Base-by-base conservation (phyloP, 2,888 invertebrate genomes). In the Ptilodon capucinus region DNA sequence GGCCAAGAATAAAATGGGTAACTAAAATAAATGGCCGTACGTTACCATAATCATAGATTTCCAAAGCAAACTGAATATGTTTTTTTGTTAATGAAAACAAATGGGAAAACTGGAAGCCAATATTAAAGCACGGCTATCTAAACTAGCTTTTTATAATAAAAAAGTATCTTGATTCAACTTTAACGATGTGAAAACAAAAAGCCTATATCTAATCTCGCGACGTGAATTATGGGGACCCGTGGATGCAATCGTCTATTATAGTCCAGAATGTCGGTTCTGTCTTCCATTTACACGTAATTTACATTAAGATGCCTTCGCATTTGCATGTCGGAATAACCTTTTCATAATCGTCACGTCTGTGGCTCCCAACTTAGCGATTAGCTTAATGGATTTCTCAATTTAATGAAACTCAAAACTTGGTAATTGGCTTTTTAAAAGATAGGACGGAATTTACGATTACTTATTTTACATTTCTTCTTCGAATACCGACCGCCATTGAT, bases 1-100 rank as follows among this genome's bases (percentile, higher is more conserved):
- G 81, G 82, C 86, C 84, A 83, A 82, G 85, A 88, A 86, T 88
- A 84, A 88, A 88, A 86, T 84, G 84, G 83, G 81, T 86, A 89
- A 87, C 88, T 85, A 83, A 88, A 90, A 90, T 87, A 78, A 84
- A 88, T 87, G 79, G 79, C 73, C 75, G 63, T 74, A 78, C 76
- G 84, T 83, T 81, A 80, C 81, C 81, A 81, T 84, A 83, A 86
- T 86, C 86, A 83, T 82, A 80, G 80, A 84, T 82, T 81, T 74
- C 68, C 71, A 70, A 75, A 76, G 61, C 70, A 68, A 74, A 78
- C 73, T 64, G 63, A 69, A 73, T 74, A 76, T 76, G 67, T 74
- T 80, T 76, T 76, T 71, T 76, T 69, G 64, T 61, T 83, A 81
- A 84, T 82, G 79, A 84, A 81, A 84, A 84, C 65, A 63, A 82